Evolutionary conservation across 1,140 invertebrate genomes (phyloP), one percentile per base, ranked within the genome.

Genomic region (Drosophila obscura): DNA sequence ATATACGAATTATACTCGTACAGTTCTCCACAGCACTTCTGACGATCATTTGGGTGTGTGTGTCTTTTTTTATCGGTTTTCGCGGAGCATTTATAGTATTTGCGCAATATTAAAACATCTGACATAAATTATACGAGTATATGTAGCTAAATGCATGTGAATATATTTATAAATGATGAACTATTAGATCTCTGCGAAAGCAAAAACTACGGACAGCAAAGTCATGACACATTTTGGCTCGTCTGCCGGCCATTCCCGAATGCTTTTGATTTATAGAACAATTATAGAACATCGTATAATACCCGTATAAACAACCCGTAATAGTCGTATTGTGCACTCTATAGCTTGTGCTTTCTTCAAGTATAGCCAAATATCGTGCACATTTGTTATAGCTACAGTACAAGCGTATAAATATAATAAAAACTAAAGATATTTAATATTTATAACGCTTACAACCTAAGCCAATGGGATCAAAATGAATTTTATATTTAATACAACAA

Each of bases 401-500:
- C 24, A 41, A 13, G 31, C 31, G 31, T 11, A 24, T 11, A 39
- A 26, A 31, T 28, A 63, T n/a, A 26, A 28, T 65, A 28, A 41
- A 22, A 7, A n/a, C n/a, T 56, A 4, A 13, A 39, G 13, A 50
- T 19, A 22, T 5, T 7, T 22, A 43, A 31, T 59, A 28, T 46
- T 51, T 50, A 45, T 41, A 39, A 19, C 51, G 35, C 28, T 26
- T 57, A 69, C 50, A 58, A 68, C 24, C 69, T 15, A 51, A 41
- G 52, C 46, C 67, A 31, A 68, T 39, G 68, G 68, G 68, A 72
- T 60, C 68, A 72, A 72, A n/a, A 60, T 51, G 46, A 71, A 52
- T 60, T 72, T 71, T 60, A 60, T 51, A 60, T 41, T 52, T 28
- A 8, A 31, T 11, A 9, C 3, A 3, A 9, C 3, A 11, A 35